Base-by-base conservation (phyloP, 2,888 invertebrate genomes). In the Lysandra bellargus region DNA sequence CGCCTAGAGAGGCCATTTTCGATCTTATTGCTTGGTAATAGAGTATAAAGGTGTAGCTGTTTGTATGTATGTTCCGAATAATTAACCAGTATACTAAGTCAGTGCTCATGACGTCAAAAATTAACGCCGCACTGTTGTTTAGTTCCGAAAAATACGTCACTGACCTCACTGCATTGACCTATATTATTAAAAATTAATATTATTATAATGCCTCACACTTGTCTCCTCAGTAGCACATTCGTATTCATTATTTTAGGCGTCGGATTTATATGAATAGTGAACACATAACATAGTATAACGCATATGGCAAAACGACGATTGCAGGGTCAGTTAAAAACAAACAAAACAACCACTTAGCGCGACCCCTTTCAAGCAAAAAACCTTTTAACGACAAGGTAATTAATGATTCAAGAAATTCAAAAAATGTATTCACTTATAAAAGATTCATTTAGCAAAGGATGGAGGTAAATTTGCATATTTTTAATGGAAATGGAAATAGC, bases 1-100 rank as follows among this genome's bases (percentile, higher is more conserved):
- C 94, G 61, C 88, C 94, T 94, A 79, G 40, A 30, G 1, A 4
- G 3, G 30, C 4, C 12, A 12, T 64, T 30, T 12, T n/a, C 7
- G 1, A 64, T 4, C 7, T 12, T 33, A 69, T 57, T 4, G 57
- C 57, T 17, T 57, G 4, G 57, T 1, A 57, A 17, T 57, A 57
- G 57, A 57, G 53, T 44, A 9, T 44, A 44, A 7, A 40, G 1
- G 23, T 23, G 23, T 23, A 23, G 23, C 23, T 23, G 23, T 23
- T 23, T 23, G 23, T 23, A 23, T 23, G 23, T 23, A 23, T 44
- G 7, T 44, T 44, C 44, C 44, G 44, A 44, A 44, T 9, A 44
- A 44, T 44, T 9, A 6, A 7, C 7, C 44, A 44, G 44, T 44
- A 9, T 44, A 44, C 44, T 9, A 5, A 37, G 40, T 5, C 40